These are phyloP conservation scores for Drosophila phalerata DNA, from an alignment of 2,888 invertebrate species.

Conservation along the genomic window DNA sequence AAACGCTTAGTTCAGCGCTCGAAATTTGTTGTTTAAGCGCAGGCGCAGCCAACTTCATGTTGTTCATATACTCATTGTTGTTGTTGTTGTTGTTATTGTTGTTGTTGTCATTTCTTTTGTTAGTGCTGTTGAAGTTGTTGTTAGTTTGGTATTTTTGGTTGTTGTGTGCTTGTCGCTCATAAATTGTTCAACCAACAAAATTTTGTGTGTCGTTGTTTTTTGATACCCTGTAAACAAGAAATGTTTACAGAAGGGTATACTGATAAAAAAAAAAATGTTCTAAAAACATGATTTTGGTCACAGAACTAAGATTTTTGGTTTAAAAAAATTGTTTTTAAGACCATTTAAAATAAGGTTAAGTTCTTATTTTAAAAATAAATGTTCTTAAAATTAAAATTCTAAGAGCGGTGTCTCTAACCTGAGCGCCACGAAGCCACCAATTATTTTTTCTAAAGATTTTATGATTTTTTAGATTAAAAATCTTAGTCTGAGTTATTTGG, in stretches of 20 bases:
- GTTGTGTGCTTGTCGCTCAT: conserved; percentile 39
- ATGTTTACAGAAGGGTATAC: neutral
- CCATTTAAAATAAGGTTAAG: no score
- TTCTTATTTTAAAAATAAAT: no score
- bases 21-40: conserved; percentile 57
- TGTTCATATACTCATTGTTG: neutral
- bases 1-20: conserved; percentile 63
- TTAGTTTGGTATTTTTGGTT: conserved; percentile 18
- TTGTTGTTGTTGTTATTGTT: conserved; percentile 7
- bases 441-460: no score
- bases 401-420: no score
- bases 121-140: conserved; percentile 14
- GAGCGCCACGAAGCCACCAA: no score
- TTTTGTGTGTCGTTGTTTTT: conserved; percentile 16
- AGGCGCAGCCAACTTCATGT: conserved; percentile 59
- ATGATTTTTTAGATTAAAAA: no score
- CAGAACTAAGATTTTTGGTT: no score
- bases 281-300: no score
- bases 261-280: no score
- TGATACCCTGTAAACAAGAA: neutral
- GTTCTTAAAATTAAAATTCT: no score
- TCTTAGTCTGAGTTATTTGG: no score
- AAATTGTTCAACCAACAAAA: conserved; percentile 49
- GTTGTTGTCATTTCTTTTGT: conserved; percentile 29
- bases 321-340: no score